These are phyloP conservation scores for Watsonalla cultraria DNA, from an alignment of 2,888 invertebrate species.

Conservation along the genomic window DNA sequence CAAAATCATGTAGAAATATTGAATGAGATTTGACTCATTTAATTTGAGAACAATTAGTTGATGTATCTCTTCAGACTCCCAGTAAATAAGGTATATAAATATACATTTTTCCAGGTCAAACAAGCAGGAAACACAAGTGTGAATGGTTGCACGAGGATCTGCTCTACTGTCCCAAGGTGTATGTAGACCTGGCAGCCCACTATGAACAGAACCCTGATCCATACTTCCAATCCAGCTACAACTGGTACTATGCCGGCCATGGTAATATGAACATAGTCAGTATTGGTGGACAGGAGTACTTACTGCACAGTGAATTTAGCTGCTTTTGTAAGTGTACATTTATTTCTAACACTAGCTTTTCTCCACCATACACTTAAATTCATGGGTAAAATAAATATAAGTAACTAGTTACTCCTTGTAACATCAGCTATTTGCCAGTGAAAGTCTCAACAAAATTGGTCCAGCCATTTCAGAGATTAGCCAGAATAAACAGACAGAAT, in stretches of 20 bases:
- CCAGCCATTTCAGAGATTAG: too few relatives aligned
- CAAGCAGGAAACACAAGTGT: constrained; percentile 15
- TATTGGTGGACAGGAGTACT: constrained; percentile 47
- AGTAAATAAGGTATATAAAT: background rate
- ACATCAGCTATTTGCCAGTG: too few relatives aligned
- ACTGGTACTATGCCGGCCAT: constrained; percentile 70
- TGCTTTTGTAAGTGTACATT: constrained; percentile 55
- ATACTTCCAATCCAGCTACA: constrained; percentile 53
- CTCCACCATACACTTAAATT: background rate
- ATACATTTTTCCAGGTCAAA: constrained; percentile 15
- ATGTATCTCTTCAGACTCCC: too few relatives aligned
- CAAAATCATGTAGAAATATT: background rate
- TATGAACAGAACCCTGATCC: constrained; percentile 58
- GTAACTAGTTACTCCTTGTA: background rate
- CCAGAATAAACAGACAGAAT: background rate
- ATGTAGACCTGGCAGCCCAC: constrained; percentile 54
- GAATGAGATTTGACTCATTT: background rate
- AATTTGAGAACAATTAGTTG: background rate
- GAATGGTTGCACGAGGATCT: constrained; percentile 54
- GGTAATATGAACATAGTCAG: constrained; percentile 55
- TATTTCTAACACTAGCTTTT: background rate
- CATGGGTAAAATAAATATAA: background rate
- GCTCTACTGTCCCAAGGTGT: constrained; percentile 49
- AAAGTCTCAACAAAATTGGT: too few relatives aligned
- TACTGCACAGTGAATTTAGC: constrained; percentile 57